Evolutionary conservation across 2,113 vertebrate genomes (phyloP), one percentile per base, ranked within the genome.

Genomic region (Coptodon rendalli): DNA sequence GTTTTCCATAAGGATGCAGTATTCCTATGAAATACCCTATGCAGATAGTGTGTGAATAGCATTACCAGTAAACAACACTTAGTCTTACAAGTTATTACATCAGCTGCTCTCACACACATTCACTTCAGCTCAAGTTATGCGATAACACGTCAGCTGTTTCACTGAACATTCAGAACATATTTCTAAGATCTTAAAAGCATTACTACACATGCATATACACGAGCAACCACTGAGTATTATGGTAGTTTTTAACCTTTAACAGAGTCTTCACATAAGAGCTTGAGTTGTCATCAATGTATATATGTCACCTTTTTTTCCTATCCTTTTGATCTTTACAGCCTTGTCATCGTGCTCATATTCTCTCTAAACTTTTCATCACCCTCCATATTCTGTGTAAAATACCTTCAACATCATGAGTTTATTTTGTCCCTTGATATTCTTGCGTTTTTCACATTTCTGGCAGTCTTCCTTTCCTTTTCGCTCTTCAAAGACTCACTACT

Each of bases 41-140:
- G 86, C 63, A 89, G 84, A 91, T 76, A 82, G 85, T 43, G 63
- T 83, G 53, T 82, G 84, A 83, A 80, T 54, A 61, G 45, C 71
- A 86, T 90, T 83, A 80, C 83, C 61, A 90, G 86, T 82, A 89
- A 92, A 91, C 86, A 91, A 89, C 90, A 66, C 76, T 38, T 85
- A 79, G 53, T 83, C 89, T 95, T 95, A 90, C 94, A 86, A 76
- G 80, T 88, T 80, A 87, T 95, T 95, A 86, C 95, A 95, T 95
- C 95, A 95, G 88, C 88, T 38, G 61, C 31, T 13, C 76, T 38
- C 80, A 87, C 87, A 86, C 59, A 66, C 82, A 68, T 61, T 63
- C 86, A 68, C 81, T 80, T 87, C 68, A 14, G 8, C 34, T 71
- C 52, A 48, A 86, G 85, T 89, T 82, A 61, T 48, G 34, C 38